Base-by-base conservation (phyloP, 2,113 vertebrate species). In the Pterocles orientalis region DNA sequence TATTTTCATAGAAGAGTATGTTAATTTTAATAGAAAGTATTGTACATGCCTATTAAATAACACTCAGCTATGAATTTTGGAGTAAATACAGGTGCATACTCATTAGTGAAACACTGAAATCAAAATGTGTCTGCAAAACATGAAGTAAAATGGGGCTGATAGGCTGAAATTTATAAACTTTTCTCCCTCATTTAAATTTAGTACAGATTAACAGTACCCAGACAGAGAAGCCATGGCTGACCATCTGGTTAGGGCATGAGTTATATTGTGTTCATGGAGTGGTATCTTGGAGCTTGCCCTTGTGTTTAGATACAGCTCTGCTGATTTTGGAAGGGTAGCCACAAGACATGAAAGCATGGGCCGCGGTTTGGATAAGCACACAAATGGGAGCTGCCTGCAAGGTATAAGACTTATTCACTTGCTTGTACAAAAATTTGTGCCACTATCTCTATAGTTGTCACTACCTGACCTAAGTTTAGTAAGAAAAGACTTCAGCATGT, bases 171-270 rank as follows among this genome's bases (percentile, higher is more conserved):
- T 61, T 50, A 11, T 20, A 62, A 73, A 11, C 47, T n/a, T 70
- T 94, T 81, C 60, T 73, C 51, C n/a, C 56, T 81, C 31, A 7
- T 19, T 19, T 77, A 78, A 57, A 34, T 83, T 65, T 61, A 25
- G 43, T 65, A 17, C 21, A 56, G 45, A 41, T 57, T 41, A 66
- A 45, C 33, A 39, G 12, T 51, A 43, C 33, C 48, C 34, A 56
- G 69, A 66, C 17, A 66, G 48, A 76, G 62, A 91, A 85, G 21
- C 9, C n/a, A 16, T 9, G 13, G 48, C 5, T 91, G 56, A 12
- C 21, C 62, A 62, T 80, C 48, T 89, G 86, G 65, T 95, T 92
- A 85, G 65, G 69, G 76, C 82, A 51, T 94, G 85, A 43, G 41
- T 86, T 64, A 68, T 79, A 51, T 9, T 1, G 1, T 10, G 9